Evolutionary conservation across 2,113 vertebrate genomes (phyloP).

Genomic region (Gadus chalcogrammus): DNA sequence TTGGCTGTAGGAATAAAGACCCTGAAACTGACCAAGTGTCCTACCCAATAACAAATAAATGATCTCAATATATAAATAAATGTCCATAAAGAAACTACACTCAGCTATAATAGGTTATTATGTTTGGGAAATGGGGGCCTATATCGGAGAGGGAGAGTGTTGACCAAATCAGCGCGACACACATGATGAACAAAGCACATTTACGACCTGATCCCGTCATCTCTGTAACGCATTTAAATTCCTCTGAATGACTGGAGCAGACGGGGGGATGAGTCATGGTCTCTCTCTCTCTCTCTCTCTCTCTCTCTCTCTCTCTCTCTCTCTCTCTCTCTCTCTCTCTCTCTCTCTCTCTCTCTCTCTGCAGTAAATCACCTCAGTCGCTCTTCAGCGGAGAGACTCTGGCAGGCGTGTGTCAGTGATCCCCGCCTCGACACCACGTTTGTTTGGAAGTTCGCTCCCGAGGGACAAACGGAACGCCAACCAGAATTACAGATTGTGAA

Average conservation of each 20-base stretch:
- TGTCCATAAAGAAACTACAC: background rate
- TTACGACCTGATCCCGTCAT: background rate
- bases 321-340: background rate
- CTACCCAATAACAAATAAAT: background rate
- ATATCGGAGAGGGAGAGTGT: background rate
- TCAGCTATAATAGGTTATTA: background rate
- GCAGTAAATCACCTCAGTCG: constrained; percentile 40
- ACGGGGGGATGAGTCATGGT: constrained; percentile 13
- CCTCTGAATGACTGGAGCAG: background rate
- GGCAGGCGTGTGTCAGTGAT: too few species aligned
- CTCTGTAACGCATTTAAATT: background rate
- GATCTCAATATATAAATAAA: too few species aligned
- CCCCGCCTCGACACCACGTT: constrained; percentile 27
- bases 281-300: too few species aligned
- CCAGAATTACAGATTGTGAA: background rate
- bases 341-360: background rate
- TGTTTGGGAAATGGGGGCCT: background rate
- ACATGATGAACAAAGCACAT: background rate
- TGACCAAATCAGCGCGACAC: background rate
- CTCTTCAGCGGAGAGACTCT: constrained; percentile 21
- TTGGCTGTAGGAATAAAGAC: too few species aligned
- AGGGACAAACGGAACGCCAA: background rate
- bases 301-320: background rate
- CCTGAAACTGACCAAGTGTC: too few species aligned
- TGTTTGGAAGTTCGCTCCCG: background rate